Evolutionary conservation across 2,113 vertebrate species (phyloP), one percentile per base, ranked within the genome.

Genomic region (Austrofundulus limnaeus): DNA sequence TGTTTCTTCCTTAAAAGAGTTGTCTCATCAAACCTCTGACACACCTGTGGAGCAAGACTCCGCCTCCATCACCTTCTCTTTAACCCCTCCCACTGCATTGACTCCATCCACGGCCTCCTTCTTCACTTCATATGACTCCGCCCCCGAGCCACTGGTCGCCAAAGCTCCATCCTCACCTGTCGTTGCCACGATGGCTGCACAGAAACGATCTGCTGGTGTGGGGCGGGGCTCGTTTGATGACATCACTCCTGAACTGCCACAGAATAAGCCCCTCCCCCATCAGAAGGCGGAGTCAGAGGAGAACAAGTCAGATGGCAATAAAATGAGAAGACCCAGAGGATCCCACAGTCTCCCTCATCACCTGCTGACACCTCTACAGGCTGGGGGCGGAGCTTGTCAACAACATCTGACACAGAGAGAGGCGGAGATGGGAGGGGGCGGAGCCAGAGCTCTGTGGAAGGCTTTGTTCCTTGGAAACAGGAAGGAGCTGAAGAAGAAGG

Each of bases 391-490:
- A 25, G 47, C 63, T 13, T 21, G 72, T 8, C 58, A 72, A 20
- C 31, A 42, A 12, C 58, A 73, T 7, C 28, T 72, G 10, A 82
- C 75, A 21, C 1, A 25, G 31, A 62, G 85, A 79, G 23, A 71
- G 89, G 81, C 1, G 89, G 90, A 61, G 76, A 70, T 75, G 75
- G 62, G 74, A 80, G 24, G 87, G 90, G 62, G 94, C 83, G 65
- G 88, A 75, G 1, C 73, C 87, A 24, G 58, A 78, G 93, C 92
- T 0, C 66, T 97, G 42, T 96, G 94, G 94, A 96, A 93, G 64
- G 88, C 93, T 0, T 92, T 97, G 47, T 94, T 97, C 77, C 93
- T 93, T 1, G 93, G 94, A 11, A 94, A 94, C 77, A 93, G 89
- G 72, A 95, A 92, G 78, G 94, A 95, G 70, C 25, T 93, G 79